These are phyloP conservation scores for Acholoe squamosa DNA, from an alignment of 2,888 invertebrate species.

Conservation along the genomic window DNA sequence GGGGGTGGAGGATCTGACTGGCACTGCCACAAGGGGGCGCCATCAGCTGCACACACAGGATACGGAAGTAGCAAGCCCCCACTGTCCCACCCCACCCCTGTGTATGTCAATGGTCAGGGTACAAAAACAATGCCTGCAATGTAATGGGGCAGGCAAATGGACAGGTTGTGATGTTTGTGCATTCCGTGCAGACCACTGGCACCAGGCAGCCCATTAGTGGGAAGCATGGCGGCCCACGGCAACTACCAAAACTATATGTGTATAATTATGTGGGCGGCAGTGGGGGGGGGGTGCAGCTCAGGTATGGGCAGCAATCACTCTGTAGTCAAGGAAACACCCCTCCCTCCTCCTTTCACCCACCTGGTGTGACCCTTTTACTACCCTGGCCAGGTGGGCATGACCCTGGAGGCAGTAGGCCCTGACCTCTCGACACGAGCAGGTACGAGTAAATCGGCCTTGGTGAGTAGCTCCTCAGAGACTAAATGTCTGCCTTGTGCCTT, in stretches of 20 bases:
- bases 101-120: constrained; percentile 5
- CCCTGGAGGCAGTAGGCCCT: neutral
- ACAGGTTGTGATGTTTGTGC: constrained; percentile 32
- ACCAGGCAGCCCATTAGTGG: constrained; percentile 28
- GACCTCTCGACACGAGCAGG: constrained; percentile 10
- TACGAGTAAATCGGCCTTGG: neutral
- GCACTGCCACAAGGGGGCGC: neutral
- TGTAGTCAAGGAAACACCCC: neutral
- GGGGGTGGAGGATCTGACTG: neutral
- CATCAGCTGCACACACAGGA: constrained; percentile 12
- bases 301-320: neutral
- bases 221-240: constrained; percentile 7
- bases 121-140: constrained; percentile 35
- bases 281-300: neutral
- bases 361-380: neutral
- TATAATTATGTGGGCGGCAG: neutral
- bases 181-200: neutral
- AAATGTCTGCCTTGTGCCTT: no score
- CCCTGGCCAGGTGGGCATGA: constrained; percentile 1
- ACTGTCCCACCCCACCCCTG: neutral
- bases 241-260: neutral
- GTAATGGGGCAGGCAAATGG: constrained; percentile 47
- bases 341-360: neutral
- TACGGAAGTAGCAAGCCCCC: neutral
- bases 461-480: no score